Conservation (phyloP, 2,888 invertebrate genomes). For the Phyto melanocephala region DNA sequence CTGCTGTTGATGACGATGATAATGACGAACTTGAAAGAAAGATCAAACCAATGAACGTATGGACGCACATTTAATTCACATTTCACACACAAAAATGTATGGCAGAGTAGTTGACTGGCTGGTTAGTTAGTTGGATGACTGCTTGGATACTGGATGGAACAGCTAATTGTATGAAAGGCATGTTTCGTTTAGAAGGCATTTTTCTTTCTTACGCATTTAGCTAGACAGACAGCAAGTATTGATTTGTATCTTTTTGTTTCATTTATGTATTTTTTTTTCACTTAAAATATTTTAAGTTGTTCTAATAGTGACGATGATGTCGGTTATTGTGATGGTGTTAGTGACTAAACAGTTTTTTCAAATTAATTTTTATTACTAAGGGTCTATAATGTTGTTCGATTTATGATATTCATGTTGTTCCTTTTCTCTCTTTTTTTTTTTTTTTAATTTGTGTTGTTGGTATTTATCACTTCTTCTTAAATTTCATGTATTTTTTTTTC, state of each 20-base stretch:
- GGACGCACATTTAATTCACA: constrained; percentile 32
- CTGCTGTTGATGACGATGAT: constrained; percentile 17
- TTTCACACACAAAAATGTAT: constrained; percentile 28
- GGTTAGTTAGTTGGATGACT: not conserved
- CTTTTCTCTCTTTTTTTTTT: no score
- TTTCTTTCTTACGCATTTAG: constrained; percentile 31
- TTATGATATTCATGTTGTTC: constrained; percentile 47
- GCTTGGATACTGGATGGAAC: constrained; percentile 22
- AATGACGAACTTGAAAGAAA: constrained; percentile 31
- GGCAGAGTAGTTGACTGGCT: not conserved
- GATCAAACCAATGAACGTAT: not conserved
- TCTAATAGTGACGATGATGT: constrained; percentile 49
- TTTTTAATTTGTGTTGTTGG: constrained; percentile 20
- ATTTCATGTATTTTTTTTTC: constrained; percentile 44
- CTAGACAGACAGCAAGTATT: constrained; percentile 31
- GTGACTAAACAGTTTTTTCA: constrained; percentile 38
- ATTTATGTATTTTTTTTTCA: constrained; percentile 12
- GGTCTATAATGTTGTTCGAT: constrained; percentile 44
- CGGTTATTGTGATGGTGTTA: not conserved
- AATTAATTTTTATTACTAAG: constrained; percentile 54
- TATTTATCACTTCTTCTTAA: constrained; percentile 56
- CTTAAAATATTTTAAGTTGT: constrained; percentile 38
- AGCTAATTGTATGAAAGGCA: constrained; percentile 14
- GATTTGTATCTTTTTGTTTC: constrained; percentile 55
- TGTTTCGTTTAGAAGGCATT: constrained; percentile 51